Evolutionary conservation across 2,797 vertebrate genomes (phyloP), one percentile per base, ranked within the genome.

Genomic region (Microhierax caerulescens): DNA sequence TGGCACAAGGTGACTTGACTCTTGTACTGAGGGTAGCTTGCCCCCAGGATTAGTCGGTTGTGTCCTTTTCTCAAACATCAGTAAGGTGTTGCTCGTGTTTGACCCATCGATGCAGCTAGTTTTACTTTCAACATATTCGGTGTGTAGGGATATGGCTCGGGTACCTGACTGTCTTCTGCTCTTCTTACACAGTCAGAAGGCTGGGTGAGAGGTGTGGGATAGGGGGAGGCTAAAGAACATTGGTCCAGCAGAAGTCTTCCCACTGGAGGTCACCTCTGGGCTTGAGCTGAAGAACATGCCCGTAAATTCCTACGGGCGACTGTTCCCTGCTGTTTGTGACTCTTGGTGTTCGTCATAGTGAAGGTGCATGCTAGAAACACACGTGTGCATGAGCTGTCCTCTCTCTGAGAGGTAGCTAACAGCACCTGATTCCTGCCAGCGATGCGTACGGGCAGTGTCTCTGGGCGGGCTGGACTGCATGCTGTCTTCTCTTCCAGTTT

Each of bases 401-500:
- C 6, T 22, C n/a, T 50, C 30, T 13, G 16, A 36, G 60, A 19
- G 47, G 45, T 25, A n/a, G 79, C 87, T 54, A 11, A 28, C 37
- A 7, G 87, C 64, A 7, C 9, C 87, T n/a, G 68, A 16, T 60
- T 68, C 32, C 48, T 63, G 73, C 28, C 41, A 6, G 50, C 3
- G 7, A 7, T 13, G 41, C 1, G 16, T 37, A 6, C 7, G 54
- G 80, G 75, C 76, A 69, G 85, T 20, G 78, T 60, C 82, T 72
- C 23, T 16, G n/a, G 54, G 78, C 84, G 39, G 87, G 64, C 80
- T 73, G 93, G 91, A 36, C 84, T 88, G 61, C 75, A 36, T 54
- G 56, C 57, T 94, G 56, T 95, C 96, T 94, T 97, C 90, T 96
- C 93, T 90, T 97, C 67, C 98, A 99, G 99, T 99, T 99, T 25